These are phyloP conservation scores for Orycteropus afer DNA, from an alignment of 2,113 vertebrate species.

Conservation along the genomic window DNA sequence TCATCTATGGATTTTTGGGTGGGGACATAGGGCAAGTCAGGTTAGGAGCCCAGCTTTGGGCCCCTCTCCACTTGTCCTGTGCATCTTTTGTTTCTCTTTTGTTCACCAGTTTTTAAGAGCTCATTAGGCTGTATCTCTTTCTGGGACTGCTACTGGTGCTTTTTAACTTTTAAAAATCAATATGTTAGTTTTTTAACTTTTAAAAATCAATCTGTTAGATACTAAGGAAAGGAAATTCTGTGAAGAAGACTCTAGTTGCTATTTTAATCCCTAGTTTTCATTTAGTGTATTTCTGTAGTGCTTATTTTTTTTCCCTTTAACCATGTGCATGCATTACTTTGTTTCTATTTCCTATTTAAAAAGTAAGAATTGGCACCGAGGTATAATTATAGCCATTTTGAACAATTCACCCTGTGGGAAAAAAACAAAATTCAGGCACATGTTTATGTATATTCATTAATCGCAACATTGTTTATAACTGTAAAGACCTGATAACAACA, in stretches of 20 bases:
- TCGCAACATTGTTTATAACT: neutral
- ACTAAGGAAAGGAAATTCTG: neutral
- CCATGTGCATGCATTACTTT: neutral
- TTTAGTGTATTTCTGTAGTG: neutral
- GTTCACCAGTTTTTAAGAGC: neutral
- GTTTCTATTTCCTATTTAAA: neutral
- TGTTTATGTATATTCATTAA: neutral
- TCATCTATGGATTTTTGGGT: neutral
- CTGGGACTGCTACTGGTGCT: neutral
- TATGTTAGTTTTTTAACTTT: too few relatives aligned
- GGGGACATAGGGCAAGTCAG: neutral
- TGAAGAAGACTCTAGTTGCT: neutral
- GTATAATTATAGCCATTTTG: neutral
- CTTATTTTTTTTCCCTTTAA: neutral
- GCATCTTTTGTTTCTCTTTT: neutral
- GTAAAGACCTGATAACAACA: neutral
- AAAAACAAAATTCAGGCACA: constrained; percentile 4
- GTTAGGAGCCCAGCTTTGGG: neutral
- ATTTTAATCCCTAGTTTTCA: neutral
- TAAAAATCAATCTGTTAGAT: neutral
- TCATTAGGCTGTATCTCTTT: neutral
- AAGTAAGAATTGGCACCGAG: neutral
- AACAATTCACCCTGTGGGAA: neutral
- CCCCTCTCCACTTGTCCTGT: neutral
- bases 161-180: too few relatives aligned